Percentiles rank a stretch among this genome's conserved stretches.
Conservation (phyloP, 2,113 vertebrate genomes). For the Tylochromis polylepis region DNA sequence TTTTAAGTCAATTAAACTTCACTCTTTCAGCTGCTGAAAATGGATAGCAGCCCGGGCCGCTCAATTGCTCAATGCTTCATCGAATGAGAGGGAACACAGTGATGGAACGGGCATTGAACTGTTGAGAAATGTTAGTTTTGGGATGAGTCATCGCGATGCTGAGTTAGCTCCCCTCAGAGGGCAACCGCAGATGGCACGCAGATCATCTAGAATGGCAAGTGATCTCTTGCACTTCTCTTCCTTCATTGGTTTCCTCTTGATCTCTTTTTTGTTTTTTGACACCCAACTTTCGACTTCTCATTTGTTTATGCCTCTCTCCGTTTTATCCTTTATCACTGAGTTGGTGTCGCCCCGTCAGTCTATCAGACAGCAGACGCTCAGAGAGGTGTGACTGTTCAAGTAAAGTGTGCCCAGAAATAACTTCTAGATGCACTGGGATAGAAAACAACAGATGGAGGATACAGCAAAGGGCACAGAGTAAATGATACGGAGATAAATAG, state of each 20-base stretch:
- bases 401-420: conserved; percentile 55
- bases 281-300: not conserved
- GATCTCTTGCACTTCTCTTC: conserved; percentile 2
- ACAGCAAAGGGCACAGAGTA: conserved; percentile 28
- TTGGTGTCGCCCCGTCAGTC: conserved; percentile 28
- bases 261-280: not conserved
- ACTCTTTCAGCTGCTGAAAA: conserved; percentile 25
- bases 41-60: conserved; percentile 38
- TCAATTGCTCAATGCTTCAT: conserved; percentile 45
- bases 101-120: conserved; percentile 38
- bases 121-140: conserved; percentile 53
- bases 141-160: conserved; percentile 52
- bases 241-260: not conserved
- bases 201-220: not conserved
- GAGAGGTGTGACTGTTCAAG: conserved; percentile 49
- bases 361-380: conserved; percentile 36
- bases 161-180: conserved; percentile 32
- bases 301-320: conserved; percentile 7
- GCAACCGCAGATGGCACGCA: conserved; percentile 13
- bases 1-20: conserved; percentile 58
- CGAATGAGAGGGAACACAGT: conserved; percentile 33
- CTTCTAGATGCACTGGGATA: conserved; percentile 23
- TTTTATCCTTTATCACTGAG: conserved; percentile 2
- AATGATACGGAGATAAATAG: not conserved
- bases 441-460: conserved; percentile 44